A percentile compares a stretch with the other conserved stretches of the same genome.
phyloP scores from a whole-genome alignment of 2,888 invertebrate genomes.

The Ochropleura plecta region DNA sequence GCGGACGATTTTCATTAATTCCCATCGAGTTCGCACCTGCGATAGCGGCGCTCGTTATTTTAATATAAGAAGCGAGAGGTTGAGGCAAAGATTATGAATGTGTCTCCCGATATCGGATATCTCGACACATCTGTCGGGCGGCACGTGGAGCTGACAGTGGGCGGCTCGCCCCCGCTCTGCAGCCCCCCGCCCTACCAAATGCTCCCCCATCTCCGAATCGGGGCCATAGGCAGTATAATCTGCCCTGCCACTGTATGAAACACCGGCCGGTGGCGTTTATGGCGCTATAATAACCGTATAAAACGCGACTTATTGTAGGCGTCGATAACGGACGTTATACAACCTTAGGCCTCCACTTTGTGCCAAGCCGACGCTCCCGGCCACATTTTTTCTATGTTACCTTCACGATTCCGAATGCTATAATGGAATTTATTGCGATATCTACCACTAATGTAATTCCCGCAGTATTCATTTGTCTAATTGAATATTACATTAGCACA shows the following conservation, averaged over 20 bases:
- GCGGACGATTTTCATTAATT: conserved; percentile 80
- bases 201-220: conserved; percentile 73
- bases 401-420: conserved; percentile 69
- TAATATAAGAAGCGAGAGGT: conserved; percentile 88
- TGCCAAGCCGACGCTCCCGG: conserved; percentile 70
- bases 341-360: conserved; percentile 83
- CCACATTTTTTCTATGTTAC: conserved; percentile 76
- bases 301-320: conserved; percentile 90
- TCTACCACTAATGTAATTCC: conserved; percentile 67
- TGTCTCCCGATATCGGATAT: conserved; percentile 90
- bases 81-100: conserved; percentile 89
- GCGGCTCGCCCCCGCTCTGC: conserved; percentile 72
- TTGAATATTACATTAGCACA: conserved; percentile 67
- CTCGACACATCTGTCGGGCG: conserved; percentile 89
- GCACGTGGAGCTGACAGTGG: conserved; percentile 88
- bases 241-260: conserved; percentile 89
- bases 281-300: conserved; percentile 90
- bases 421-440: conserved; percentile 73
- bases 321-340: conserved; percentile 89
- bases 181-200: conserved; percentile 53
- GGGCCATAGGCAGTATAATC: conserved; percentile 88
- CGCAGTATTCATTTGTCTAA: conserved; percentile 71
- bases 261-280: conserved; percentile 90
- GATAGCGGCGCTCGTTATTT: conserved; percentile 81
- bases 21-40: conserved; percentile 83